Percentiles rank a stretch among this genome's conserved stretches.
Conservation (phyloP, 2,888 invertebrate species). For the Agrilus mali region DNA sequence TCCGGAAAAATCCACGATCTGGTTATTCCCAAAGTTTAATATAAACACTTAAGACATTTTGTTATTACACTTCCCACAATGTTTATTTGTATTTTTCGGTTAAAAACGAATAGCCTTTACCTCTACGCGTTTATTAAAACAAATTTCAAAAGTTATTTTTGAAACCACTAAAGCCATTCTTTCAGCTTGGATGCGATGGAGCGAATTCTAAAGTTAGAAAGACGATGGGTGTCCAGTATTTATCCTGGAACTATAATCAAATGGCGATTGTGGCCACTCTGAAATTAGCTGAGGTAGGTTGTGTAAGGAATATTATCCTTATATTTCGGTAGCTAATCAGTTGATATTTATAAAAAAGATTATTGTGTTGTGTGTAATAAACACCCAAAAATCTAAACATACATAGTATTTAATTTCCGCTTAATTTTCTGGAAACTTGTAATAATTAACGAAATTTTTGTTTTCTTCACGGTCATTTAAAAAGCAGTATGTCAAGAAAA, state of each 20-base stretch:
- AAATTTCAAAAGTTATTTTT: background rate
- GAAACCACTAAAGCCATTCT: conserved; percentile 7
- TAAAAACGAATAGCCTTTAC: background rate
- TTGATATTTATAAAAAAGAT: background rate
- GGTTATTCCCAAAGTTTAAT: conserved; percentile 2
- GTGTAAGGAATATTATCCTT: background rate
- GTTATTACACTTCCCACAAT: background rate
- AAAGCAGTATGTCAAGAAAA: too few species aligned
- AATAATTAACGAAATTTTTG: too few species aligned
- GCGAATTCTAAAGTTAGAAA: conserved; percentile 76
- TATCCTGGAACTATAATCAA: conserved; percentile 78
- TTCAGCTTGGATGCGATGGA: conserved; percentile 89
- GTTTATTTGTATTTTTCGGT: background rate
- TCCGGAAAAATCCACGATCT: background rate
- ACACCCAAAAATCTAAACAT: too few species aligned
- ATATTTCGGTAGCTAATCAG: background rate
- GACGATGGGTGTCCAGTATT: conserved; percentile 67
- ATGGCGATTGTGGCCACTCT: conserved; percentile 89
- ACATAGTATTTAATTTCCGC: too few species aligned
- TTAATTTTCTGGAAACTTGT: too few species aligned
- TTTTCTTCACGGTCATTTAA: too few species aligned
- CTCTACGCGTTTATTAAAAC: background rate
- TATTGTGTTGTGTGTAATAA: background rate
- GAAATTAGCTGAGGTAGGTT: conserved; percentile 58
- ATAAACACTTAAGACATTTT: conserved; percentile 1